phyloP scores from a whole-genome alignment of 2,113 vertebrate species.

The Oncorhynchus clarkii region DNA sequence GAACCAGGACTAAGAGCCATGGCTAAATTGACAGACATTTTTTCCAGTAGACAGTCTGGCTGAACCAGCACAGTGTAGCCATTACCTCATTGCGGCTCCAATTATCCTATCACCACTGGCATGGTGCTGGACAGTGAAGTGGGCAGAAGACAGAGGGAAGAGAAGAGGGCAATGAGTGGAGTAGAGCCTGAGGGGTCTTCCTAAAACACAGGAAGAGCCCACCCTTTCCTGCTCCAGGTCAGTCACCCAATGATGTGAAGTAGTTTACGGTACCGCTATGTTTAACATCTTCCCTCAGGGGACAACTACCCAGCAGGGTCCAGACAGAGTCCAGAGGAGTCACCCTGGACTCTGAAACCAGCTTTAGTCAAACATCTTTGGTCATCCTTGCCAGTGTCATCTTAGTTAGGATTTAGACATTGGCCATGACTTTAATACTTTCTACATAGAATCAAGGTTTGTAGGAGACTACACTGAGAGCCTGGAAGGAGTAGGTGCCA shows the following conservation, averaged over 20 bases:
- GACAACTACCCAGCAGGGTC: slow-evolving; percentile 23
- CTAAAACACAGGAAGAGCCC: slow-evolving; percentile 67
- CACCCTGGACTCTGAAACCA: background rate
- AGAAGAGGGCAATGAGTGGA: slow-evolving; percentile 18
- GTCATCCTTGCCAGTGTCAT: background rate
- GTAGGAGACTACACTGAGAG: too few relatives aligned
- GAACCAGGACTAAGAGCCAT: slow-evolving; percentile 6
- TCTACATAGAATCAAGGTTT: too few relatives aligned
- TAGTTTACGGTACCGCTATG: slow-evolving; percentile 54
- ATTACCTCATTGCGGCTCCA: slow-evolving; percentile 64
- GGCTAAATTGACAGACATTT: background rate
- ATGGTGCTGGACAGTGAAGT: slow-evolving; percentile 43
- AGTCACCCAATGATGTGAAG: slow-evolving; percentile 57
- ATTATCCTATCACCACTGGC: slow-evolving; percentile 59
- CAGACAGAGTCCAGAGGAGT: slow-evolving; percentile 9
- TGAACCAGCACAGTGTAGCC: slow-evolving; percentile 42
- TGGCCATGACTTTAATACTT: background rate
- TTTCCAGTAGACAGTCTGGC: slow-evolving; percentile 32
- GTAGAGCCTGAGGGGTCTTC: slow-evolving; percentile 23
- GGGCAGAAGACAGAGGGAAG: slow-evolving; percentile 47
- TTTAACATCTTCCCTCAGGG: slow-evolving; percentile 40
- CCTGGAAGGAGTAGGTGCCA: too few relatives aligned
- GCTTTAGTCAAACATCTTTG: background rate
- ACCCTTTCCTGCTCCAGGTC: slow-evolving; percentile 69
- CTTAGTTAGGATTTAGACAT: background rate